These are phyloP conservation scores for Todiramphus saurophagus DNA, from an alignment of 2,113 vertebrate genomes.

Conservation along the genomic window DNA sequence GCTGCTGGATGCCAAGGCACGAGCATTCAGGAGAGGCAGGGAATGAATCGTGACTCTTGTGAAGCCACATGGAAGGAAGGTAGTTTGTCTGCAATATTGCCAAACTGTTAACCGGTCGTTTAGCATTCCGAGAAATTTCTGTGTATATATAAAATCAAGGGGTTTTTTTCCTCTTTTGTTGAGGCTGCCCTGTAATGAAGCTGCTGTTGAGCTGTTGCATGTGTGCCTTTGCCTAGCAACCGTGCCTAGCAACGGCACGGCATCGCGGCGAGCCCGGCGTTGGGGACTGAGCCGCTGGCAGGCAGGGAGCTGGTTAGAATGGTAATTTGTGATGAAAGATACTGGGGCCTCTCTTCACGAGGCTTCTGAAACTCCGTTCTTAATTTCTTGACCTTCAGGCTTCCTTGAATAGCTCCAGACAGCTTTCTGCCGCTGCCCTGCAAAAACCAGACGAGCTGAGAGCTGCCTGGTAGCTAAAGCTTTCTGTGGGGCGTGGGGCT, in stretches of 20 bases:
- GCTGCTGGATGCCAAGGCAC: neutral
- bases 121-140: neutral
- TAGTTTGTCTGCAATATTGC: fast-evolving
- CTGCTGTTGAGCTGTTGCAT: neutral
- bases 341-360: neutral
- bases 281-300: neutral
- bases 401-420: neutral
- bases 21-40: neutral
- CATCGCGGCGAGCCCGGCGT: neutral
- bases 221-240: conserved; percentile 61
- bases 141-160: neutral
- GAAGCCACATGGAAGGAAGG: neutral
- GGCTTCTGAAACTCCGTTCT: neutral
- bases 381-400: neutral
- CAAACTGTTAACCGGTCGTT: neutral
- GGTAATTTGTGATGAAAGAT: neutral
- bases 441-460: neutral
- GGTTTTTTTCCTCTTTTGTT: neutral
- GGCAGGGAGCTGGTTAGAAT: neutral
- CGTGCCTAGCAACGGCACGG: conserved; percentile 24
- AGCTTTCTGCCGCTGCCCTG: neutral
- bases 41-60: neutral
- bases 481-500: fast-evolving
- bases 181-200: neutral
- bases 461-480: neutral